Evolutionary conservation across 1,140 invertebrate species (phyloP), one percentile per base, ranked within the genome.

Genomic region (Drosophila sp.): DNA sequence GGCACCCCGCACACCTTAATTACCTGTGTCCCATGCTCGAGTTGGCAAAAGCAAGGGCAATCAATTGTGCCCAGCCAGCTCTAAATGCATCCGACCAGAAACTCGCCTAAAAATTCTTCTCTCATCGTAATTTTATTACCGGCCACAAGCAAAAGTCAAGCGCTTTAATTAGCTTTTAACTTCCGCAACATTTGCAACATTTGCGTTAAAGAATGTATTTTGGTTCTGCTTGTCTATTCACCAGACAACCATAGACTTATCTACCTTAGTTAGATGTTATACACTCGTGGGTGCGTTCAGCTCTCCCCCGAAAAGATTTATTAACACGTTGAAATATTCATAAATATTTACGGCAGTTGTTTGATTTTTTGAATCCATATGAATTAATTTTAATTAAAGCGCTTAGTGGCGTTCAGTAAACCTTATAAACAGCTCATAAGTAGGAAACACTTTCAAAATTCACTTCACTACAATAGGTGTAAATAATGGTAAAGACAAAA

Each of bases 151-250:
- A 64, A 64, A 58, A 65, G 83, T 73, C 82, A 83, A 89, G 76
- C 83, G 71, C 62, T 82, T 87, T 89, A 89, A 89, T 89, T 89
- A 89, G 79, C 69, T 87, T 71, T 89, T 89, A 82, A 89, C 83
- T 89, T 89, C 83, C 83, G 83, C 83, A 89, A 87, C 67, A 80
- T 72, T 72, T 59, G 59, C 58, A 72, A 51, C 67, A 72, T 78
- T 82, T 76, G 66, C 48, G 64, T 71, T 66, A 54, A 72, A 78
- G 67, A 87, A 82, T 51, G 63, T 79, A 43, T 83, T 58, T 66
- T 57, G 27, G 58, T 70, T 72, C 62, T 65, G 67, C 59, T 72
- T 75, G 67, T 75, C 67, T 62, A 51, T 73, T 16, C 18, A 34
- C 5, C 43, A 38, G 21, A 4, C 3, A 13, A 6, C 8, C 36